Base-by-base conservation (phyloP, 2,888 invertebrate genomes). In the Unio delphinus region DNA sequence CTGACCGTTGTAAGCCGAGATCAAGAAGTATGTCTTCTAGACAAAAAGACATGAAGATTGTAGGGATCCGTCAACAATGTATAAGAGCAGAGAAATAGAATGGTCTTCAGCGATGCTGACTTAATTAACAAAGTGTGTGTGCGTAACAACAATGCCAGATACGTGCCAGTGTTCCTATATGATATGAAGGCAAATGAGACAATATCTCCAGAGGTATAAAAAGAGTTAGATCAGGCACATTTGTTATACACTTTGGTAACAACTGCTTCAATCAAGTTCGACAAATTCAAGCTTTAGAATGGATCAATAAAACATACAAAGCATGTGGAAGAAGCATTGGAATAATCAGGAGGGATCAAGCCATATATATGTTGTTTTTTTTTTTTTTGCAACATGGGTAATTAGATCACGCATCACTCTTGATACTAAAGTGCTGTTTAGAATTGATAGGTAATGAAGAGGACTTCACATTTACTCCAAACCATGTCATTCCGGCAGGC, bases 151-250 rank as follows among this genome's bases (percentile, higher is more conserved):
- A 74, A 77, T 64, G 65, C 72, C 3, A 34, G 76, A 59, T 77
- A 74, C 73, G 76, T 76, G 4, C 65, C 76, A 23, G 67, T 77
- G 23, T 78, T 74, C 60, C 61, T 77, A 28, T 7, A 72, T 17
- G 78, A 78, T 2, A 72, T 76, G 71, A 56, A 55, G 26, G 57
- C 23, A 6, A 60, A 73, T 11, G 64, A 64, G 28, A 58, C n/a
- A 23, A 63, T 34, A 62, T 65, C 68, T 4, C 75, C 75, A 58
- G 65, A 58, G 57, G 70, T 73, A 15, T 64, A 70, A 56, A 30
- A n/a, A 23, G 75, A 73, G 70, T 75, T 58, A 30, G 67, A 23
- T 45, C 60, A n/a, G 66, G 73, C 6, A 73, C 68, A 55, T 70
- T 74, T 45, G 74, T 72, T 26, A 67, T 69, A 30, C 72, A 74